phyloP scores from a whole-genome alignment of 2,797 vertebrate species.

The Spinus pinus region DNA sequence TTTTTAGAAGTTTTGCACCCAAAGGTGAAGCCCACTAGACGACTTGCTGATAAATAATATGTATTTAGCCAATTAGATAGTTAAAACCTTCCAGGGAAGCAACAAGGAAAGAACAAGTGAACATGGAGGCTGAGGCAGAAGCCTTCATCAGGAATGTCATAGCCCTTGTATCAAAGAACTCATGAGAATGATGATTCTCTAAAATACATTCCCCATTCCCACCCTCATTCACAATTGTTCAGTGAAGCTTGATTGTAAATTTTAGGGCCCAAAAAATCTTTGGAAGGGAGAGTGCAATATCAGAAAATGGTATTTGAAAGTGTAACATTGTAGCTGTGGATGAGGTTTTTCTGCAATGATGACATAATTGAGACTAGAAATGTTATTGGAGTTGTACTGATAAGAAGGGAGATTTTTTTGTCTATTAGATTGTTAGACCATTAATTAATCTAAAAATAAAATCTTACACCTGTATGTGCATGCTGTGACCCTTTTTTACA shows the following conservation, averaged over 20 bases:
- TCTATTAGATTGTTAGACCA: background rate
- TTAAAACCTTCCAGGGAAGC: background rate
- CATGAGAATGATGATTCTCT: background rate
- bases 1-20: background rate
- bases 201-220: accelerated
- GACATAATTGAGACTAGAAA: background rate
- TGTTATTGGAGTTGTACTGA: background rate
- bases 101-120: background rate
- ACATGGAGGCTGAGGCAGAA: background rate
- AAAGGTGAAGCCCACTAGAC: background rate
- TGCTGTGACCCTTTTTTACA: background rate
- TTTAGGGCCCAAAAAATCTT: background rate
- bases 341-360: background rate
- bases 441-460: background rate
- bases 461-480: background rate
- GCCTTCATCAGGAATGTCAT: background rate
- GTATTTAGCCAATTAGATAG: background rate
- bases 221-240: accelerated
- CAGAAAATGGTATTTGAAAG: background rate
- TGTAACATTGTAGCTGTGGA: background rate
- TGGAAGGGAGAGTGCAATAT: background rate
- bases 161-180: background rate
- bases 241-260: background rate
- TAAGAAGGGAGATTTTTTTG: background rate
- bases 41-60: background rate